Base-by-base conservation (phyloP, 1,140 invertebrate genomes). In the Macrobrachium nipponense region DNA sequence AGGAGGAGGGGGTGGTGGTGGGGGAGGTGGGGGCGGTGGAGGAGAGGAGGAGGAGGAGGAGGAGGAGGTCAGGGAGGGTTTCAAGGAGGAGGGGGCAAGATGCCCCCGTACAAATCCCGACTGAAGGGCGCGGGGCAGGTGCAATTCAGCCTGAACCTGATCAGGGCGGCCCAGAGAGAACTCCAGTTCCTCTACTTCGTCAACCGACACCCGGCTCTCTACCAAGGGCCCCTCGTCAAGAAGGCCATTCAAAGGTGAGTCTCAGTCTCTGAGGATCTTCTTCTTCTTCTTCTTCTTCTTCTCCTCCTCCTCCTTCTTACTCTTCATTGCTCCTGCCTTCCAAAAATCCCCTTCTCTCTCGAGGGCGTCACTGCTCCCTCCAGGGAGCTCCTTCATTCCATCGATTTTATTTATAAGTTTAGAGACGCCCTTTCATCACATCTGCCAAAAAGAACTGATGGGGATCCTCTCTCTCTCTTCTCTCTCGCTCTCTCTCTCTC, bases 101-200 rank as follows among this genome's bases (percentile, higher is more conserved):
- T 77, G 61, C 59, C 82, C 6, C 51, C 36, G 12, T 76, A 60
- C 36, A 83, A 83, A 20, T 64, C 72, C 3, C 12, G 82, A 11
- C 10, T 87, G 17, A 87, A 82, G 73, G 81, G 86, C 18, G 79
- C 86, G 43, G 77, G 80, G 7, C 78, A 87, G 14, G 79, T 87
- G 6, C 79, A 80, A 36, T 64, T 87, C 43, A 87, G 86, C 72
- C 59, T 87, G 11, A 87, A 87, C 73, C 59, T 87, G 51, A 87
- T 87, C 20, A n/a, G 86, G 17, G 86, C 86, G 6, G 86, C 86
- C 4, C 86, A 87, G 86, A 77, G 80, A 36, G 86, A 87, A 64
- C 80, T 87, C 5, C 86, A 87, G 75, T 87, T 87, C 75, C 75
- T 87, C 8, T 82, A 87, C 80, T 87, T 87, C 75, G 80, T 87